A percentile compares a stretch with the other conserved stretches of the same genome.
Conservation (phyloP, 2,113 vertebrate genomes). For the Mystacornis crossleyi region DNA sequence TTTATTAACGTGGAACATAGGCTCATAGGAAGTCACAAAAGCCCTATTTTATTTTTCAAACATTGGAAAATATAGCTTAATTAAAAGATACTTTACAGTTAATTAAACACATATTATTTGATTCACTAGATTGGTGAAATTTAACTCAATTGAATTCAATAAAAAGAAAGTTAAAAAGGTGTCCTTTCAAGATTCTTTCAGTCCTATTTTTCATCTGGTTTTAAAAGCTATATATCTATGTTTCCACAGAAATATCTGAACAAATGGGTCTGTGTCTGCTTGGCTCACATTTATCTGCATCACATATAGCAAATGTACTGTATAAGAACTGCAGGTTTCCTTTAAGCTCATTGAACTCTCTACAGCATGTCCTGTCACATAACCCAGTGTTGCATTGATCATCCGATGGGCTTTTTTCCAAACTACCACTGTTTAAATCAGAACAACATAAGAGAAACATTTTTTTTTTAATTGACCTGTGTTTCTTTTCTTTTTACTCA, state of each 20-base stretch:
- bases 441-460: background rate
- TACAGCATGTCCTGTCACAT: background rate
- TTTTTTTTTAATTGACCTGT: background rate
- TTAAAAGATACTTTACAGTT: background rate
- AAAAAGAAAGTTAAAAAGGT: background rate
- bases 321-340: background rate
- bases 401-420: background rate
- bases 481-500: background rate
- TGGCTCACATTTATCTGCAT: background rate
- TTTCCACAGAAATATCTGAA: background rate
- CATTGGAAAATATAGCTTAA: background rate
- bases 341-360: constrained; percentile 6
- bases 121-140: background rate
- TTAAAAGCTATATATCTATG: background rate
- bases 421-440: background rate
- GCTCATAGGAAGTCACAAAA: background rate
- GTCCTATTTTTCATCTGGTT: background rate
- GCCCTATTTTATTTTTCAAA: background rate
- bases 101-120: background rate
- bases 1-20: background rate
- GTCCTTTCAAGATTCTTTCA: background rate
- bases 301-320: background rate
- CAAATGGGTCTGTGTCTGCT: background rate
- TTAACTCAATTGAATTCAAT: background rate
- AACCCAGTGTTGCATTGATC: background rate